Base-by-base conservation (phyloP, 2,888 invertebrate species). In the Malacosoma neustria region DNA sequence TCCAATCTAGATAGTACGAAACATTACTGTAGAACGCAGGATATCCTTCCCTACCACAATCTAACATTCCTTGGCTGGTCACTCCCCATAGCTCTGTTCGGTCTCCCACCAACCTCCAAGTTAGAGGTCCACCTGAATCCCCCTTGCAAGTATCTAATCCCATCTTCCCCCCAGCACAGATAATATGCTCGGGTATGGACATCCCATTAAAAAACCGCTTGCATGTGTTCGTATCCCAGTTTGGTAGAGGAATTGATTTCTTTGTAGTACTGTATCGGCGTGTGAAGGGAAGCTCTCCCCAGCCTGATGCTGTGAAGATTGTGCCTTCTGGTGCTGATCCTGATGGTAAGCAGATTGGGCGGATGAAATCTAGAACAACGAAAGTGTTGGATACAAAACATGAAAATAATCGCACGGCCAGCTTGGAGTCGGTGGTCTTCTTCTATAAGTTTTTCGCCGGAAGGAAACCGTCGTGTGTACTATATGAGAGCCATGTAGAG, bases 21-120 rank as follows among this genome's bases (percentile, higher is more conserved):
- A 76, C 69, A 32, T 54, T 66, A 1, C 69, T 72, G 36, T 76
- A 76, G 11, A 76, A 49, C 0, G 67, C 75, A 0, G 77, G 77
- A 0, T 49, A 54, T 0, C 60, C 60, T 13, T 53, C 45, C 0
- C 57, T 55, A 1, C 75, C 75, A 11, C 77, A 76, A 1, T 41
- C 46, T 0, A 43, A 40, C 3, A 53, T 59, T 0, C 77, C 76
- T 0, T 57, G 49, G 37, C 69, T 72, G 2, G 64, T 70, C 0
- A 76, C 57, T 0, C 76, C 76, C 51, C 63, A 62, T 0, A 76
- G 33, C 29, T 72, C 70, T 0, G 47, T 51, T 2, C 37, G 52
- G 0, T 50, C 43, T 9, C 48, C 53, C 6, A 52, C 31, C n/a
- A n/a, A n/a, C n/a, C n/a, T n/a, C 47, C 58, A 58, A 2, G 62